Evolutionary conservation across 2,113 vertebrate genomes (phyloP), one percentile per base, ranked within the genome.

Genomic region (Athene cunicularia): DNA sequence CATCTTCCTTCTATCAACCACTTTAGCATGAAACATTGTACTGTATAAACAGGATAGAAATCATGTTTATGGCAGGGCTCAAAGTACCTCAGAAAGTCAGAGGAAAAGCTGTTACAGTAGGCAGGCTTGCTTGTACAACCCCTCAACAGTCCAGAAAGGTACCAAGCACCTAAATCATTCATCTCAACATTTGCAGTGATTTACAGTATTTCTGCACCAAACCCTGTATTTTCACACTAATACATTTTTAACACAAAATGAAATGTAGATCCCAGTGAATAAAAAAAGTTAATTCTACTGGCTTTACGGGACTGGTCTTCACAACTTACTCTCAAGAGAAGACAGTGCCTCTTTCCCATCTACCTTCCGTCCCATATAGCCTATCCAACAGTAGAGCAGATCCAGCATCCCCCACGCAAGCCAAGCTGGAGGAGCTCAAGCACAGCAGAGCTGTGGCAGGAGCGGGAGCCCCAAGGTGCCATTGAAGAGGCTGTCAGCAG

Each of bases 31-130:
- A 95, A 94, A 91, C 91, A 81, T 43, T 59, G 59, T 30, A 75
- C 12, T 11, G 7, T 79, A 68, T 81, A 95, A 97, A 84, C 56
- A 95, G 75, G 55, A 39, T 81, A 86, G 72, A 89, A 92, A 89
- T n/a, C 22, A 8, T 72, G 74, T 77, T 86, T 92, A 93, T 53
- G 49, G 39, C 80, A 86, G 47, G 50, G 52, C 59, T 77, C 63
- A 47, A 90, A 80, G 82, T 63, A 92, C 21, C 32, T 71, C 72
- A 80, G 60, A 70, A 83, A 88, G 50, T 45, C 53, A 88, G 67
- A 88, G 59, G 37, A 83, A 74, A 88, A 74, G 8, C 26, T 88
- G 19, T 39, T 63, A 81, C 14, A 79, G 10, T 14, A 91, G 26
- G 33, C 43, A 90, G 32, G 39, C 11, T 32, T 39, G 39, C 11